Evolutionary conservation across 92 coral and sea anemone genomes (phyloP), one percentile per base, ranked within the genome.

Genomic region (Porites evermanni): DNA sequence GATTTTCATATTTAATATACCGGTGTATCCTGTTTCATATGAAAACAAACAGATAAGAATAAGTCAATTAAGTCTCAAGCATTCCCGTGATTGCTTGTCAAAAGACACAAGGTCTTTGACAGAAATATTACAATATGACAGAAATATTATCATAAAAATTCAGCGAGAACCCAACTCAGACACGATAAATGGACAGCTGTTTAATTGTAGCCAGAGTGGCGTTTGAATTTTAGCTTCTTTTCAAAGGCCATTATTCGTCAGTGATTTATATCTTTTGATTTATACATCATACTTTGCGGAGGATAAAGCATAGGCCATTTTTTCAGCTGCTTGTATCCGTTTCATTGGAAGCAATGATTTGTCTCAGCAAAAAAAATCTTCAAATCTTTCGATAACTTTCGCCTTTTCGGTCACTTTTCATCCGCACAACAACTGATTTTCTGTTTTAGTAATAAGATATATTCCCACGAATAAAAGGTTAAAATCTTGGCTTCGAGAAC

Each of bases 1-100:
- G 10, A 80, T 80, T 80, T 80, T 75, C 85, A 80, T 80, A 67
- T 80, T 80, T 69, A 68, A 80, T 80, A 68, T 80, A 14, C 65
- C 53, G 32, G 77, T 67, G 29, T 70, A 80, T 80, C 85, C 85
- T 80, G 85, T 67, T 68, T 20, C 64, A 53, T 53, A 56, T 67
- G 54, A 80, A 80, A 80, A 80, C 85, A 68, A 70, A 68, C 75
- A 80, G 75, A 80, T 80, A 70, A 8, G 61, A 80, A 80, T 67
- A 67, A 80, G 67, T 68, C 76, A 52, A 80, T 80, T 24, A 80
- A 67, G n/a, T 69, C 67, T 20, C 67, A 8, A 53, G 53, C 67
- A 19, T 54, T 23, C 54, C 6, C 54, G 51, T 68, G 53, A 38
- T 44, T 13, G 51, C 21, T 8, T 70, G 77, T 80, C 75, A 80